A percentile compares a stretch with the other conserved stretches of the same genome.
Conservation (phyloP, 2,113 vertebrate species). For the Platanista minor region DNA sequence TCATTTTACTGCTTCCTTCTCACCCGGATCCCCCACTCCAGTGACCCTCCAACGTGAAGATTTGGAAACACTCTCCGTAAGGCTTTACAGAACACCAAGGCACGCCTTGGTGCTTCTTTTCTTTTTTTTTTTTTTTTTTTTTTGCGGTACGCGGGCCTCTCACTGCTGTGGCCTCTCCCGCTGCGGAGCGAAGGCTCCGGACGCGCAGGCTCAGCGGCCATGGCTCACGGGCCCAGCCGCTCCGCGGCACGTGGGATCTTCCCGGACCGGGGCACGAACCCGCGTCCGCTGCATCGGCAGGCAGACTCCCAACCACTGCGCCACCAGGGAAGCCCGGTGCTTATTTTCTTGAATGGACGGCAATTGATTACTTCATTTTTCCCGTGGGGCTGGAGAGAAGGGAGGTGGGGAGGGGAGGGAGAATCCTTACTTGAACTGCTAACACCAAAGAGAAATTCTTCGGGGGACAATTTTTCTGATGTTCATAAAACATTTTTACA, state of each 20-base stretch:
- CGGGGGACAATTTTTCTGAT: not conserved
- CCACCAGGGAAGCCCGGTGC: too few relatives aligned
- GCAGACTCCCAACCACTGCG: too few relatives aligned
- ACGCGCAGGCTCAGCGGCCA: too few relatives aligned
- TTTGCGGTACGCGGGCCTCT: too few relatives aligned
- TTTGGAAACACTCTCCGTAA: not conserved
- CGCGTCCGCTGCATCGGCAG: too few relatives aligned
- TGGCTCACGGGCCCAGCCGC: too few relatives aligned
- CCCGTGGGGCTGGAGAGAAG: not conserved
- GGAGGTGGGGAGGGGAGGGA: not conserved
- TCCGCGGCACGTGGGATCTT: too few relatives aligned
- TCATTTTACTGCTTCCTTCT: not conserved
- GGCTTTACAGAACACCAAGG: not conserved
- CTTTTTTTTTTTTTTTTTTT: too few relatives aligned
- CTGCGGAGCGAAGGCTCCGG: too few relatives aligned
- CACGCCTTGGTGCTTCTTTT: not conserved
- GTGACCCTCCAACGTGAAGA: not conserved
- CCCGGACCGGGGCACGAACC: too few relatives aligned
- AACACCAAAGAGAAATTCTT: not conserved
- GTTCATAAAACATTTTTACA: constrained; percentile 18
- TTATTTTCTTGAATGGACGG: not conserved
- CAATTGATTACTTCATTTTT: not conserved
- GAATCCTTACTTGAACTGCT: not conserved
- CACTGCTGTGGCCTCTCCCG: too few relatives aligned
- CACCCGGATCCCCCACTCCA: not conserved